These are phyloP conservation scores for Grammomys dolichurus DNA, from an alignment of 2,113 vertebrate genomes.

Conservation along the genomic window DNA sequence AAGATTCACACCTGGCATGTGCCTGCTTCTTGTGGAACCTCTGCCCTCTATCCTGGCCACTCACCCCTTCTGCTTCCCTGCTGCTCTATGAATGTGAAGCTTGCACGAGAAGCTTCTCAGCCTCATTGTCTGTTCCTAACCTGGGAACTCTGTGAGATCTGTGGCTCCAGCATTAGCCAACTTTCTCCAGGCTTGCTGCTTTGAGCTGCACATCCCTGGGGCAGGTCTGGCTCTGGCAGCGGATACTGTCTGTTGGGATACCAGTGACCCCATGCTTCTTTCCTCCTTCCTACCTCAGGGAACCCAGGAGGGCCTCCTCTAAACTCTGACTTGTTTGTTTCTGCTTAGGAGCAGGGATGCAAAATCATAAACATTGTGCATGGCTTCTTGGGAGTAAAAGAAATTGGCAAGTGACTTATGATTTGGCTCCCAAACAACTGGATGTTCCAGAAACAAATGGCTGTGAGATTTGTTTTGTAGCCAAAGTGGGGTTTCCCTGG, in stretches of 20 bases:
- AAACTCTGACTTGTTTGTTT: constrained; percentile 39
- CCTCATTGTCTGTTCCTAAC: neutral
- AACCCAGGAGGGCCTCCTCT: neutral
- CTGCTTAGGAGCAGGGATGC: constrained; percentile 49
- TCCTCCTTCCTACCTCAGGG: constrained; percentile 8
- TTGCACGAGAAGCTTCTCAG: neutral
- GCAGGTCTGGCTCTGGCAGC: neutral
- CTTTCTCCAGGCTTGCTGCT: neutral
- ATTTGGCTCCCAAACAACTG: constrained; percentile 65
- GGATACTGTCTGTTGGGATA: neutral
- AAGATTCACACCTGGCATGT: accelerated
- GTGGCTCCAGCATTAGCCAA: neutral
- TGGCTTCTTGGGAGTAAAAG: constrained; percentile 64
- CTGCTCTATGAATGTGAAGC: neutral
- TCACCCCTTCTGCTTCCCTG: neutral
- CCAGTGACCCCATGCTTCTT: neutral
- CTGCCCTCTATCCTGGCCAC: neutral
- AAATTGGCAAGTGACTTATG: constrained; percentile 65
- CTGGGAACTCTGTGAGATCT: neutral
- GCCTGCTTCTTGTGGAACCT: neutral
- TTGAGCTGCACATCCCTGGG: neutral
- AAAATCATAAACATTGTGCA: constrained; percentile 46
- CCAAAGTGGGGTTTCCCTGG: constrained; percentile 42
- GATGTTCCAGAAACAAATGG: constrained; percentile 73
- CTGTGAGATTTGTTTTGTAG: constrained; percentile 54